Percentiles rank a stretch among this genome's conserved stretches.
Conservation (phyloP, 2,797 vertebrate genomes). For the Anguilla marmorata region DNA sequence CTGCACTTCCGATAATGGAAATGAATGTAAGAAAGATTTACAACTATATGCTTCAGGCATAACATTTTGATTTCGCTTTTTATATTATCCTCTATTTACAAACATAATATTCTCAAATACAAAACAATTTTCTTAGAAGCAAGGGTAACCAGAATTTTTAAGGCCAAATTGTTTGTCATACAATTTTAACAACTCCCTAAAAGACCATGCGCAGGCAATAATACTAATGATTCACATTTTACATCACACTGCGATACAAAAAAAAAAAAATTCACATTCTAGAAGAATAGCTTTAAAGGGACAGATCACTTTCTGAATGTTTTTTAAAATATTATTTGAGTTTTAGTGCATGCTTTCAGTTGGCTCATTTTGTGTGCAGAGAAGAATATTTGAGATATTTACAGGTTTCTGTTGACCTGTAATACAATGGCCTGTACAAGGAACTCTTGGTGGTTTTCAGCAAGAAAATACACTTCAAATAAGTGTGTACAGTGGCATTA, state of each 20-base stretch:
- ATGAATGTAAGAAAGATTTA: background rate
- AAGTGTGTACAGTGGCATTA: too few species aligned
- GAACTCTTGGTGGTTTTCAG: too few species aligned
- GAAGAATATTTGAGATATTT: too few species aligned
- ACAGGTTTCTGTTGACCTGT: too few species aligned
- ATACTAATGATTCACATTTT: background rate
- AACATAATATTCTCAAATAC: background rate
- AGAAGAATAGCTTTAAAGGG: background rate
- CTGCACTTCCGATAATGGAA: background rate
- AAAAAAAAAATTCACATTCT: background rate
- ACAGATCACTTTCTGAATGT: background rate
- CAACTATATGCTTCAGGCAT: background rate
- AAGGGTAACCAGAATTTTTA: background rate
- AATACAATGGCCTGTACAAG: too few species aligned
- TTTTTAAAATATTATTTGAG: background rate
- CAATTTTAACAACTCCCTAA: background rate
- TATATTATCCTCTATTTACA: background rate
- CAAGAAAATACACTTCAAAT: too few species aligned
- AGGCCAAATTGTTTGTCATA: background rate
- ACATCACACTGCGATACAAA: background rate
- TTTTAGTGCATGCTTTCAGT: background rate
- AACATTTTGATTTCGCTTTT: background rate
- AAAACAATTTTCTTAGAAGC: background rate
- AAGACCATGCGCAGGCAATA: background rate
- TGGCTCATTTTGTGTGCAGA: background rate